These are phyloP conservation scores for Lucilia sericata DNA, from an alignment of 1,140 invertebrate genomes.

Conservation along the genomic window DNA sequence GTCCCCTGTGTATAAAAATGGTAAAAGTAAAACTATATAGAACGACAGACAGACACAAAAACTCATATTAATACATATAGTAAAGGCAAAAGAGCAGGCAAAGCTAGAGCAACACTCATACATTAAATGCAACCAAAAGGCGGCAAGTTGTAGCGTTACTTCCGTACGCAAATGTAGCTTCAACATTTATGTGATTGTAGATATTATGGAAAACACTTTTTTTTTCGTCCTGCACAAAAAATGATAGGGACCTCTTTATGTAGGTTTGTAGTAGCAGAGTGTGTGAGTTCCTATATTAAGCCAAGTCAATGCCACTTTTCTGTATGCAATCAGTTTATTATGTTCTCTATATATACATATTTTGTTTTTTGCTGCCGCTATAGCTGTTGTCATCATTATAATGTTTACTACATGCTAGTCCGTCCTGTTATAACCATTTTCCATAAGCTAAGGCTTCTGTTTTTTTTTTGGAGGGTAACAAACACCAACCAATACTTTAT, in stretches of 20 bases:
- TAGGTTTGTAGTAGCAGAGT: not conserved
- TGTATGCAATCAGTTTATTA: constrained; percentile 49
- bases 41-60: not conserved
- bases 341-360: constrained; percentile 32
- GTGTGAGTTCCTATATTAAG: constrained; percentile 33
- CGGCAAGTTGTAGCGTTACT: constrained; percentile 36
- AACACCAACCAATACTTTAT: constrained; percentile 8
- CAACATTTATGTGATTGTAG: not conserved
- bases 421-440: not conserved
- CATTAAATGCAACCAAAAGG: constrained; percentile 27
- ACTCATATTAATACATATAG: not conserved
- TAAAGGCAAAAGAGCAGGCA: not conserved
- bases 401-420: not conserved
- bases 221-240: not conserved
- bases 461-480: not conserved
- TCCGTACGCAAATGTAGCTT: constrained; percentile 21
- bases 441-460: constrained; percentile 30
- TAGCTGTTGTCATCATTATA: constrained; percentile 17
- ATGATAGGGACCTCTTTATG: not conserved
- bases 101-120: constrained; percentile 20
- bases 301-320: constrained; percentile 44
- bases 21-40: not conserved
- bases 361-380: not conserved
- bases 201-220: constrained; percentile 6
- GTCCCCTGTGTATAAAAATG: constrained; percentile 55